Percentiles rank a stretch among this genome's conserved stretches.
Conservation (phyloP, 2,888 invertebrate species). For the Oasisia sp. region DNA sequence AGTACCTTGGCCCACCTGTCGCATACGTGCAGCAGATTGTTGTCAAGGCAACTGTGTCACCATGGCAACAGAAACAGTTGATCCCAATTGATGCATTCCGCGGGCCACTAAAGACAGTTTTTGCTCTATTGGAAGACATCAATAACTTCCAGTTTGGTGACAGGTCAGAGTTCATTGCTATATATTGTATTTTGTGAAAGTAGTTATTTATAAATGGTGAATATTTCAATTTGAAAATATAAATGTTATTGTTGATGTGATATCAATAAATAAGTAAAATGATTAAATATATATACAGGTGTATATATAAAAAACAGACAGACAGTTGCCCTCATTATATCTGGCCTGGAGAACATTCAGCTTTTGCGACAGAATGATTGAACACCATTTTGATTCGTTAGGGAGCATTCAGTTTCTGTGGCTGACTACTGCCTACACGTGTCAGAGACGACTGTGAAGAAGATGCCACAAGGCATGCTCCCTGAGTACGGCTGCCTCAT, state of each 20-base stretch:
- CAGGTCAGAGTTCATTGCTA: slow-evolving; percentile 69
- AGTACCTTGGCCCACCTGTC: slow-evolving; percentile 68
- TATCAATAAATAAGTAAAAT: too few species aligned
- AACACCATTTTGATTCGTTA: slow-evolving; percentile 6
- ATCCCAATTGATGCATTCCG: slow-evolving; percentile 90
- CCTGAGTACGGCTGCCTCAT: slow-evolving; percentile 93
- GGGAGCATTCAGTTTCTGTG: slow-evolving; percentile 66
- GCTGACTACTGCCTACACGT: slow-evolving; percentile 87
- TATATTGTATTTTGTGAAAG: neutral
- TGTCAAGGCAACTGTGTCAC: slow-evolving; percentile 77
- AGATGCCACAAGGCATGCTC: slow-evolving; percentile 66
- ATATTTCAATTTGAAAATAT: neutral
- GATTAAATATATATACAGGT: too few species aligned
- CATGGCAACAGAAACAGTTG: slow-evolving; percentile 82
- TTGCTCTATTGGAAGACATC: slow-evolving; percentile 85
- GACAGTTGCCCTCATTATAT: neutral
- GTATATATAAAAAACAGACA: too few species aligned
- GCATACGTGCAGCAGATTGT: slow-evolving; percentile 69
- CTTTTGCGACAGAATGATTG: neutral
- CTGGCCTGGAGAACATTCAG: neutral
- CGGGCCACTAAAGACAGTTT: slow-evolving; percentile 88
- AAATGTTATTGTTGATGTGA: neutral
- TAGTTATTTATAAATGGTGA: neutral
- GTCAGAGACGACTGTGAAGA: slow-evolving; percentile 71
- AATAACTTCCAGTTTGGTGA: slow-evolving; percentile 82